These are phyloP conservation scores for Ericerus pela DNA, from an alignment of 1,140 invertebrate genomes.

Conservation along the genomic window DNA sequence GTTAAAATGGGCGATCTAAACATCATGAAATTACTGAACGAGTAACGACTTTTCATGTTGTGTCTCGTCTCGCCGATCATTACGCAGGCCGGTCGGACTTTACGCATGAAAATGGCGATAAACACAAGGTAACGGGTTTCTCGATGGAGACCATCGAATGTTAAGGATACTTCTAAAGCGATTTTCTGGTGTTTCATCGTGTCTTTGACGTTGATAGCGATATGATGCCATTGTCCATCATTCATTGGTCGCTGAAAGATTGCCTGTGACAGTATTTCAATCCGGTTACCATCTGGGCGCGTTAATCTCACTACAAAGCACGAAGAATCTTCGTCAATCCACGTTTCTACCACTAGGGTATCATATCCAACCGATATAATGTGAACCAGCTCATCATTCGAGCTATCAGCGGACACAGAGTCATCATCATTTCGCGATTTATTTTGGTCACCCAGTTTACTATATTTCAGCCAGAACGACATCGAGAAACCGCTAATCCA, in stretches of 20 bases:
- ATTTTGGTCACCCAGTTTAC: constrained; percentile 1
- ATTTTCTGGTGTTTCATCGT: constrained; percentile 37
- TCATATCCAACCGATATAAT: constrained; percentile 40
- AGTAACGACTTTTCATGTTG: constrained; percentile 32
- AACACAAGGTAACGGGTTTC: constrained; percentile 33
- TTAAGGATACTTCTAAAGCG: constrained; percentile 33
- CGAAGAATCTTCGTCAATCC: constrained; percentile 18
- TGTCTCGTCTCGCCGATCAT: constrained; percentile 33
- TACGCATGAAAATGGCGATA: constrained; percentile 35
- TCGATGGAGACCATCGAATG: constrained; percentile 38
- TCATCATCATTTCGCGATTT: constrained; percentile 13
- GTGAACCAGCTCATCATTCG: constrained; percentile 30
- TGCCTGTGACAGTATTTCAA: constrained; percentile 37
- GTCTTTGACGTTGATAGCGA: constrained; percentile 44
- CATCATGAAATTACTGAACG: constrained; percentile 37
- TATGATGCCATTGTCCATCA: constrained; percentile 39
- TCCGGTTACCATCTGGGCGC: constrained; percentile 37
- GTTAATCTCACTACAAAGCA: constrained; percentile 31
- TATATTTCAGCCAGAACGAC: constrained; percentile 35
- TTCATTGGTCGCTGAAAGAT: constrained; percentile 35
- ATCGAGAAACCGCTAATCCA: constrained; percentile 45
- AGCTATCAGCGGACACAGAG: constrained; percentile 5
- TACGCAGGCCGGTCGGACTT: constrained; percentile 34
- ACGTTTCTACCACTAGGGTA: constrained; percentile 30
- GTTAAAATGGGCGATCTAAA: constrained; percentile 35